These are phyloP conservation scores for Achroia grisella DNA, from an alignment of 1,140 invertebrate species.

Conservation along the genomic window DNA sequence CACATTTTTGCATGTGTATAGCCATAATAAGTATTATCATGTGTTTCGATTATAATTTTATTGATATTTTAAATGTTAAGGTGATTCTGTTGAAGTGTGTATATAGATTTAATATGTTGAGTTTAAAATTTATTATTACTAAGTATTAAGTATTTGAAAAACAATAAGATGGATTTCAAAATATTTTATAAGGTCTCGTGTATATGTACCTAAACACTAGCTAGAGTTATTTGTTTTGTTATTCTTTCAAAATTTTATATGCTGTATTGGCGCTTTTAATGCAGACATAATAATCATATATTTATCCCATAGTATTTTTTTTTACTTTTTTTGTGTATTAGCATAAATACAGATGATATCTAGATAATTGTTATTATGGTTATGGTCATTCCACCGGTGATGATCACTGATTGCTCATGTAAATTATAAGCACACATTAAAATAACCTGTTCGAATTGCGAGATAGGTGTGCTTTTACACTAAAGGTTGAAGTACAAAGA, in stretches of 20 bases:
- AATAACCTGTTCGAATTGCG: slow-evolving; percentile 10
- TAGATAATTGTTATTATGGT: background rate
- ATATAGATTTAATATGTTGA: slow-evolving; percentile 1
- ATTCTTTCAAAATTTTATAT: too few relatives aligned
- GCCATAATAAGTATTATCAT: slow-evolving; percentile 27
- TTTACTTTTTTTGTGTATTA: too few relatives aligned
- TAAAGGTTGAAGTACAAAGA: slow-evolving; percentile 35
- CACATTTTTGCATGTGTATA: slow-evolving; percentile 15
- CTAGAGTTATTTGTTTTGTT: too few relatives aligned
- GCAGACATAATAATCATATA: background rate
- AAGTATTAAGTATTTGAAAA: too few relatives aligned
- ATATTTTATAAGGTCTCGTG: too few relatives aligned
- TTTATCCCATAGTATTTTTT: background rate
- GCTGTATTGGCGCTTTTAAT: background rate
- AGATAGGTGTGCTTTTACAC: slow-evolving; percentile 19
- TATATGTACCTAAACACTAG: too few relatives aligned
- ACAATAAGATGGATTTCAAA: too few relatives aligned
- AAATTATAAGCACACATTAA: slow-evolving; percentile 35
- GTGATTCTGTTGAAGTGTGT: slow-evolving; percentile 5
- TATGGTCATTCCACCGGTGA: slow-evolving; percentile 3
- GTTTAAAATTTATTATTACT: slow-evolving; percentile 1
- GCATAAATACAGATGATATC: background rate
- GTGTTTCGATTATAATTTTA: slow-evolving; percentile 3
- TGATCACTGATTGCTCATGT: slow-evolving; percentile 37
- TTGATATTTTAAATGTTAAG: slow-evolving; percentile 14